A percentile compares a stretch with the other conserved stretches of the same genome.
These are phyloP conservation scores for Volucella bombylans DNA, from an alignment of 2,888 invertebrate genomes.

Conservation along the genomic window DNA sequence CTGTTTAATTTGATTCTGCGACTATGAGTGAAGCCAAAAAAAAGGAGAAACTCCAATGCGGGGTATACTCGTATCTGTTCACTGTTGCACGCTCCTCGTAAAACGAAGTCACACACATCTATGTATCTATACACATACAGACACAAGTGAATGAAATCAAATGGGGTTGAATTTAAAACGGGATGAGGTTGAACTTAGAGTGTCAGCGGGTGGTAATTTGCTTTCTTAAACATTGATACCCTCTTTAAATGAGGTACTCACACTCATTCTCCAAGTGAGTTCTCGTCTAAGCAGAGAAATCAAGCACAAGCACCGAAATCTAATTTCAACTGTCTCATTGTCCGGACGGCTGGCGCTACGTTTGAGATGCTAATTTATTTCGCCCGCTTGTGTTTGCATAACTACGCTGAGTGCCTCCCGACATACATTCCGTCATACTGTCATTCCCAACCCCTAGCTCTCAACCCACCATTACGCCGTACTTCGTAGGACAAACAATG, in stretches of 20 bases:
- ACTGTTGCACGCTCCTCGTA: conserved; percentile 20
- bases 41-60: conserved; percentile 15
- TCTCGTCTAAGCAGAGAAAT: conserved; percentile 18
- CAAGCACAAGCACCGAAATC: conserved; percentile 53
- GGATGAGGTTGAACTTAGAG: neutral
- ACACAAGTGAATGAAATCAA: conserved; percentile 56
- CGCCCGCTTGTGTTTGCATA: conserved; percentile 23
- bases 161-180: conserved; percentile 51
- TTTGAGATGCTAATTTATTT: conserved; percentile 60
- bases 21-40: conserved; percentile 18
- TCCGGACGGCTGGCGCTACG: conserved; percentile 24
- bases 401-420: conserved; percentile 27
- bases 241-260: conserved; percentile 9
- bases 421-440: conserved; percentile 5
- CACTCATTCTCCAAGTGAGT: neutral
- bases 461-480: too few relatives aligned
- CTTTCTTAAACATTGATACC: conserved; percentile 27
- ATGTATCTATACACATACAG: conserved; percentile 4
- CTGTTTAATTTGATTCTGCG: conserved; percentile 50
- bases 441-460: too few relatives aligned
- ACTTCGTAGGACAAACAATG: conserved; percentile 14
- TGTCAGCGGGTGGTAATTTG: conserved; percentile 42
- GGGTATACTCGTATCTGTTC: conserved; percentile 15
- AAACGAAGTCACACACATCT: neutral
- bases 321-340: conserved; percentile 59